phyloP scores from a whole-genome alignment of 2,888 invertebrate species.

The Therioaphis trifolii region DNA sequence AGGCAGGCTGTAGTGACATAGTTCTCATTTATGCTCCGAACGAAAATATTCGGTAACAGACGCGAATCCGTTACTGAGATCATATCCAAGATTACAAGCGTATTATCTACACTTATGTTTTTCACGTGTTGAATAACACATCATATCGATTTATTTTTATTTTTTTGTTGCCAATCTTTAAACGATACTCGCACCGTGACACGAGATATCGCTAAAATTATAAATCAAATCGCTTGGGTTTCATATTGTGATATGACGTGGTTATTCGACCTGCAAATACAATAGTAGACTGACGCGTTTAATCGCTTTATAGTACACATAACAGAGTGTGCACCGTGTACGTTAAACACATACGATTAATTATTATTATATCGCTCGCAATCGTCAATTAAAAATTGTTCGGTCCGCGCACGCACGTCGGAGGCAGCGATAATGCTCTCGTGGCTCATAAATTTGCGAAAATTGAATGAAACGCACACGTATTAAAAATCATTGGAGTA shows the following conservation, averaged over 20 bases:
- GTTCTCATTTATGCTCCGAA: slow-evolving; percentile 3
- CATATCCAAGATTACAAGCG: not conserved
- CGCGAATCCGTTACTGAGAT: not conserved
- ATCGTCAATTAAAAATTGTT: too few relatives aligned
- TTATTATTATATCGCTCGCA: too few relatives aligned
- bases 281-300: not conserved
- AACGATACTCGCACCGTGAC: not conserved
- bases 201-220: not conserved
- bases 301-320: not conserved
- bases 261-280: not conserved
- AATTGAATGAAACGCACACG: not conserved
- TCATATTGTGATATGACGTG: too few relatives aligned
- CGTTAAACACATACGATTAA: too few relatives aligned
- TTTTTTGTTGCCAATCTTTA: not conserved
- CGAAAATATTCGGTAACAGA: not conserved
- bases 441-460: not conserved
- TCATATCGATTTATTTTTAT: not conserved
- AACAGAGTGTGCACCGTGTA: too few relatives aligned
- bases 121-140: slow-evolving; percentile 6
- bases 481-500: slow-evolving; percentile 35
- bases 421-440: too few relatives aligned
- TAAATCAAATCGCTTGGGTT: too few relatives aligned
- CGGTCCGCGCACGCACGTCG: too few relatives aligned
- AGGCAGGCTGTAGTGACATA: not conserved
- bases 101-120: not conserved